Evolutionary conservation across 2,113 vertebrate species (phyloP).

Genomic region (Opisthocomus hoazin): DNA sequence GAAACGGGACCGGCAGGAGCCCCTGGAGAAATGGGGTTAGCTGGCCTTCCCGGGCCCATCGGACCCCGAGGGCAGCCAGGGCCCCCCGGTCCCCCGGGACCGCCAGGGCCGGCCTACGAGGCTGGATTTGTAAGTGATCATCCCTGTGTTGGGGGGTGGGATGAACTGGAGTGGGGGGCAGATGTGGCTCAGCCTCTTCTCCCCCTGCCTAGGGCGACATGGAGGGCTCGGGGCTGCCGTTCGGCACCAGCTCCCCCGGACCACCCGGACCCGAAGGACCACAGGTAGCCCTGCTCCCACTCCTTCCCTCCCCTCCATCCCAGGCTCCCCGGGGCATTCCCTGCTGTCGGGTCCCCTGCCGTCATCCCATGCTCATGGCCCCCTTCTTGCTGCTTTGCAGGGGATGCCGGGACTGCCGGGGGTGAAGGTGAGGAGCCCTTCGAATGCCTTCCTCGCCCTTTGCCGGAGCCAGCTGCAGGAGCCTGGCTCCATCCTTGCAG

Average conservation of each 20-base stretch:
- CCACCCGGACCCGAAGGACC: constrained; percentile 71
- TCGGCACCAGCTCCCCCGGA: constrained; percentile 53
- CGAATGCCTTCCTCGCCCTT: neutral
- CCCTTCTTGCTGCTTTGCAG: constrained; percentile 24
- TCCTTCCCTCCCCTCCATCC: neutral
- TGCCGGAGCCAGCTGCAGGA: neutral
- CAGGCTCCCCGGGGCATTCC: neutral
- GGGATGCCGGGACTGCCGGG: constrained; percentile 58
- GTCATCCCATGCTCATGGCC: neutral
- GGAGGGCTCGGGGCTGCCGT: constrained; percentile 82
- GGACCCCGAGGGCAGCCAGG: constrained; percentile 86
- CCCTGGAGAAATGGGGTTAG: constrained; percentile 77
- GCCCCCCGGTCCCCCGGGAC: constrained; percentile 77
- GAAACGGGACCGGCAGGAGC: constrained; percentile 70
- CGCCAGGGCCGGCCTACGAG: constrained; percentile 68
- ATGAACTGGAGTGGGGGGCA: neutral
- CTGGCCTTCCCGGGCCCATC: constrained; percentile 85
- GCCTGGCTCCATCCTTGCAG: neutral
- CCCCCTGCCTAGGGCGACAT: constrained; percentile 80
- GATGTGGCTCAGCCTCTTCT: neutral
- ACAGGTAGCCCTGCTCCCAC: constrained; percentile 64
- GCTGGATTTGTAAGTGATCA: constrained; percentile 88
- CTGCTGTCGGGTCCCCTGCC: accelerated
- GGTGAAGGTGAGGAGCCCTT: constrained; percentile 63
- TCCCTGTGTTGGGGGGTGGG: neutral